These are phyloP conservation scores for Silurus lanzhouensis DNA, from an alignment of 2,797 vertebrate species.

Conservation along the genomic window DNA sequence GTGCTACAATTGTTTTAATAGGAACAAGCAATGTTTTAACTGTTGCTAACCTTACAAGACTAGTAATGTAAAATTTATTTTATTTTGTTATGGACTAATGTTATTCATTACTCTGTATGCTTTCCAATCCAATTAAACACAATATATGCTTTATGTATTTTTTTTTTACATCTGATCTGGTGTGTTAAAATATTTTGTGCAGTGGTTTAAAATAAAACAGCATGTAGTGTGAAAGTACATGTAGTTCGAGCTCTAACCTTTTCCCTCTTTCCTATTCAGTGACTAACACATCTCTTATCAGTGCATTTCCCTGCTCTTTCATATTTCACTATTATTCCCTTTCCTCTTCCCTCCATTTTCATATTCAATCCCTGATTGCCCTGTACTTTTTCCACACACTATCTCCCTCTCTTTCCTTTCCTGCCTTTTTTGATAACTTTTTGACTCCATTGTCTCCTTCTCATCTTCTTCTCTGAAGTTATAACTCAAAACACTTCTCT, in stretches of 20 bases:
- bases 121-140: background rate
- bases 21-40: constrained; percentile 14
- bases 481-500: background rate
- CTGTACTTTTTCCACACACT: constrained; percentile 17
- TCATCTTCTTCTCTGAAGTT: constrained; percentile 11
- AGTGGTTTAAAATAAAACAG: background rate
- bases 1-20: constrained; percentile 6
- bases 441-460: background rate
- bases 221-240: constrained; percentile 4
- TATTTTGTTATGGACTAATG: background rate
- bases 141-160: background rate
- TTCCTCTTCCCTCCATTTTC: constrained; percentile 40
- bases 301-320: constrained; percentile 43
- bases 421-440: background rate
- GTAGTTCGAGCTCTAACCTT: constrained; percentile 24
- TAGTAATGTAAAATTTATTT: background rate
- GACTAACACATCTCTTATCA: constrained; percentile 37
- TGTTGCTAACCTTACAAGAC: constrained; percentile 13
- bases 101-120: constrained; percentile 9
- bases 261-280: constrained; percentile 29
- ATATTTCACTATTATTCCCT: constrained; percentile 41
- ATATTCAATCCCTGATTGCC: constrained; percentile 24
- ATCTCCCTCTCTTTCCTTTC: constrained; percentile 19
- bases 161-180: background rate
- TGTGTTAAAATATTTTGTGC: background rate